phyloP scores from a whole-genome alignment of 2,113 vertebrate species.

The Sceloporus tristichus region DNA sequence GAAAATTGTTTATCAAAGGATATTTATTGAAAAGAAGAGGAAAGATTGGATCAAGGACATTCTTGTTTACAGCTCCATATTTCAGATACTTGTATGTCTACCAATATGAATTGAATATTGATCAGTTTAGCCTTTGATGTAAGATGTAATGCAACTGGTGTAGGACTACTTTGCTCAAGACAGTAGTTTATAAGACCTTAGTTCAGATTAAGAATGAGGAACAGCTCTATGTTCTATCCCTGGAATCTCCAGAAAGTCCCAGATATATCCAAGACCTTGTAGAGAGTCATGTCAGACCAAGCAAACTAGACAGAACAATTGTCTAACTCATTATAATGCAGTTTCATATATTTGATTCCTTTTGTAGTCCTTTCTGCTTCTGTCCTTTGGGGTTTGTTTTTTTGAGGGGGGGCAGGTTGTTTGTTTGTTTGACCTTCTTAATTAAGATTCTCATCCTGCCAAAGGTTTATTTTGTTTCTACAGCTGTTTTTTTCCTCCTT shows the following conservation, averaged over 20 bases:
- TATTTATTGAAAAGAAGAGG: not conserved
- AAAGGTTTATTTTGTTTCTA: not conserved
- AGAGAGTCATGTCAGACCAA: not conserved
- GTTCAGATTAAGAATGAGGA: not conserved
- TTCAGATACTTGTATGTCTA: not conserved
- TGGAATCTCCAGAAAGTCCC: not conserved
- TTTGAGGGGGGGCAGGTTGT: too few relatives aligned
- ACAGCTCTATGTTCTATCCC: not conserved
- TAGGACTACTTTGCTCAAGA: not conserved
- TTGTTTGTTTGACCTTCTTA: not conserved
- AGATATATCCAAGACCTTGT: not conserved
- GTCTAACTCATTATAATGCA: not conserved
- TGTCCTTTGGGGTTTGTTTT: not conserved
- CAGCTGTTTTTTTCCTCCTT: constrained; percentile 18
- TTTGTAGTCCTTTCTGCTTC: not conserved
- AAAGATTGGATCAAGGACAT: constrained; percentile 1
- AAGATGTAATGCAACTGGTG: not conserved
- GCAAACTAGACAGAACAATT: not conserved
- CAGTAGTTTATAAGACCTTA: not conserved
- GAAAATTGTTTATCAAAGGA: not conserved
- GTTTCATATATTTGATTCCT: constrained; percentile 11
- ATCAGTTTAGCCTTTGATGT: not conserved
- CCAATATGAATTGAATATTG: not conserved
- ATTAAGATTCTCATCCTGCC: not conserved
- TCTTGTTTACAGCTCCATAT: not conserved